Evolutionary conservation across 2,888 invertebrate genomes (phyloP), one percentile per base, ranked within the genome.

Genomic region (Germaria angustata): DNA sequence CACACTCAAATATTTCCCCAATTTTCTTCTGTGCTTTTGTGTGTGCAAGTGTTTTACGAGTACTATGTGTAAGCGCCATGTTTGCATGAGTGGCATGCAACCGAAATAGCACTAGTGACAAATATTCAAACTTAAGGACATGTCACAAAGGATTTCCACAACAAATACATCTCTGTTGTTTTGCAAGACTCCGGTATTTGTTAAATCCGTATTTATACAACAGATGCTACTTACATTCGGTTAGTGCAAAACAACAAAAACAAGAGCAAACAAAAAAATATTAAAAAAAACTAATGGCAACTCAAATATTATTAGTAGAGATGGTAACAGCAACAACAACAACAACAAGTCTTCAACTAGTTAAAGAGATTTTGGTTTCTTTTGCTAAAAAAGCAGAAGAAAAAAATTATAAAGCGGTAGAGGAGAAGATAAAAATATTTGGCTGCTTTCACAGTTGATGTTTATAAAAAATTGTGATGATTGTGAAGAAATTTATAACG

Each of bases 101-200:
- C 78, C 55, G 76, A 79, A 69, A 75, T 76, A 75, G 75, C 79
- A 79, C 53, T 79, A 79, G 75, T 79, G 79, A 82, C 82, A 82
- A 82, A 82, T 82, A 82, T 79, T 82, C 82, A 82, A 82, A 82
- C 82, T 82, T 82, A 82, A 82, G 79, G 66, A 79, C 75, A 79
- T 82, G 82, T 82, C 82, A 82, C 82, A 82, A 71, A 82, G 82
- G 82, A 82, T 82, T 82, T 82, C 82, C 82, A 82, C 82, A 82
- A 71, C 82, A 59, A 79, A 82, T 82, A 82, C 71, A 71, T 82
- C 75, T 79, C 79, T 76, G 75, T 79, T 82, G 71, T 79, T 79
- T 66, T 44, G 51, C 78, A 63, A 79, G 68, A 81, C 73, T 78
- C 73, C 28, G 69, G 75, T 82, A 75, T 79, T 79, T 75, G 61